Percentiles rank a stretch among this genome's conserved stretches.
phyloP scores from a whole-genome alignment of 2,797 vertebrate genomes.

The Peromyscus aztecus region DNA sequence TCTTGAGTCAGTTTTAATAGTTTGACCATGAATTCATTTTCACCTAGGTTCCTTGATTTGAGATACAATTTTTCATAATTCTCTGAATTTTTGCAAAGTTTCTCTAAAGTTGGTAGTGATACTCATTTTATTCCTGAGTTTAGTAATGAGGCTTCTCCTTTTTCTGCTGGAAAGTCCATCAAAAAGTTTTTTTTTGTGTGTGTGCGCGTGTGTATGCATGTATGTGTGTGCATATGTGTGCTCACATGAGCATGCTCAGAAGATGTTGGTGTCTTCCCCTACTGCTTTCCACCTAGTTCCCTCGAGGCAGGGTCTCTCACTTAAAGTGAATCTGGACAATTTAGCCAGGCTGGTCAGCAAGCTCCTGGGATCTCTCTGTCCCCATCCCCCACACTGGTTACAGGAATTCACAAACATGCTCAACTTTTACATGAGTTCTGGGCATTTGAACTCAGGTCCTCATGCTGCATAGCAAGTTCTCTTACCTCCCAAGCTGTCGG shows the following conservation, averaged over 20 bases:
- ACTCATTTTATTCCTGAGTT: neutral
- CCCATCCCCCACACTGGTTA: neutral
- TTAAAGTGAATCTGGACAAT: neutral
- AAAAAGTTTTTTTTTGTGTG: neutral
- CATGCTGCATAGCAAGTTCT: too few relatives aligned
- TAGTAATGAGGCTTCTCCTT: neutral
- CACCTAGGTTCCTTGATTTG: neutral
- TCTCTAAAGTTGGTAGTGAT: neutral
- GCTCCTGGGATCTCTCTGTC: neutral
- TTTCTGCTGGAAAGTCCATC: neutral
- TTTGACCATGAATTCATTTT: neutral
- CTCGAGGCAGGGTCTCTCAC: neutral
- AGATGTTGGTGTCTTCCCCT: neutral
- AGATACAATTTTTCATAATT: neutral
- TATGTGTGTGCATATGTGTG: neutral
- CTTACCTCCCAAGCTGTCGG: too few relatives aligned
- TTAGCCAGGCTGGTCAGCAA: neutral
- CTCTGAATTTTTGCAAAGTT: neutral
- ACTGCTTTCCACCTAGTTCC: neutral
- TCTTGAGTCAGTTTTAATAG: constrained; percentile 15
- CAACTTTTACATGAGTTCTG: neutral
- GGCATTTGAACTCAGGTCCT: neutral
- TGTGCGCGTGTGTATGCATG: neutral
- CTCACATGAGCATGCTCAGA: neutral
- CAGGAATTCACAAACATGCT: neutral